These are phyloP conservation scores for Chunga burmeisteri DNA, from an alignment of 2,113 vertebrate species.

Conservation along the genomic window DNA sequence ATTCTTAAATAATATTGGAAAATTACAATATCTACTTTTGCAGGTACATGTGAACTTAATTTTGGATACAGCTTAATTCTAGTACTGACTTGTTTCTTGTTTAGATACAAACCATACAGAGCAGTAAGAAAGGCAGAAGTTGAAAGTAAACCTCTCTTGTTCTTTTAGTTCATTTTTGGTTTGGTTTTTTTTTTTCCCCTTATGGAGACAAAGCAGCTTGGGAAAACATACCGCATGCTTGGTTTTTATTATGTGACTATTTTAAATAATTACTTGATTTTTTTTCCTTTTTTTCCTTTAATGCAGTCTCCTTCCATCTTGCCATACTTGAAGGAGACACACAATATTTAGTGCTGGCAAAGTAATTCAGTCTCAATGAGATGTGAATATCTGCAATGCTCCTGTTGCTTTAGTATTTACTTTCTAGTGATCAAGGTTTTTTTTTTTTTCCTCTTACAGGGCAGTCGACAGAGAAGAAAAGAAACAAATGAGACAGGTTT, in stretches of 20 bases:
- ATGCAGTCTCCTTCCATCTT: neutral
- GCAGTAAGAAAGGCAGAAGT: neutral
- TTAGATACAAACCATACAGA: neutral
- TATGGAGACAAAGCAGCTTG: neutral
- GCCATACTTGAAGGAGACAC: neutral
- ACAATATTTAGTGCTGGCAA: neutral
- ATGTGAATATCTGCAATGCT: neutral
- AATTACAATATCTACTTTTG: neutral
- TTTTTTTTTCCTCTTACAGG: neutral
- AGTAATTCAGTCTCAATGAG: neutral
- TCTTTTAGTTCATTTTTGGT: accelerated
- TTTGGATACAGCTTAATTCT: neutral
- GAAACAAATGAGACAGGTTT: neutral
- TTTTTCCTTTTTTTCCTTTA: neutral
- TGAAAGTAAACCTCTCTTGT: neutral
- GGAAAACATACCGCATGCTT: neutral
- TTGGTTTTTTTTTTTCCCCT: accelerated
- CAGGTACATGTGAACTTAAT: neutral
- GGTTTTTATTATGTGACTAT: neutral
- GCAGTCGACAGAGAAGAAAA: neutral
- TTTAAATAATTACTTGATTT: neutral
- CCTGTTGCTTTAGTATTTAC: neutral
- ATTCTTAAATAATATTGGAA: neutral
- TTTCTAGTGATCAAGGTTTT: neutral
- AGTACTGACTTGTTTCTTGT: neutral